Conservation (phyloP, 1,140 invertebrate genomes). For the Archegozetes longisetosus region DNA sequence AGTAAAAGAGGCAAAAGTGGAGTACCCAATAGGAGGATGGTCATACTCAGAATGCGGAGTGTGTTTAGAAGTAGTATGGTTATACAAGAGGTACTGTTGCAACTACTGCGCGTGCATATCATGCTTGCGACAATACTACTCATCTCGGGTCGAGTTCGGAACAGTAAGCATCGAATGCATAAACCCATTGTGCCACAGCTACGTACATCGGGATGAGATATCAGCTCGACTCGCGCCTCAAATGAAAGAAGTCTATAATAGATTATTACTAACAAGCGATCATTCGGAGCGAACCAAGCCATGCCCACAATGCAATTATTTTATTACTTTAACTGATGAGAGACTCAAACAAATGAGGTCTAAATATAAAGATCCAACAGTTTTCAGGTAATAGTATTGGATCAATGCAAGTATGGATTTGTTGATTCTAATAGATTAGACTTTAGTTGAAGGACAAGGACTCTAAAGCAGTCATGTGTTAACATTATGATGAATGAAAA, state of each 20-base stretch:
- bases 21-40: too few species aligned
- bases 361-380: conserved; percentile 18
- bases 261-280: conserved; percentile 29
- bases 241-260: conserved; percentile 28
- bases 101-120: conserved; percentile 26
- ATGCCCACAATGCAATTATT: conserved; percentile 30
- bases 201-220: conserved; percentile 29
- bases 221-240: conserved; percentile 22
- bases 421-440: not conserved
- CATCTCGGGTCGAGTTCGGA: conserved; percentile 25
- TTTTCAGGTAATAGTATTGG: conserved; percentile 12
- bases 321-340: conserved; percentile 18
- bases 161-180: conserved; percentile 29
- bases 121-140: conserved; percentile 27
- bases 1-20: too few species aligned
- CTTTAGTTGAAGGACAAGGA: not conserved
- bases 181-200: conserved; percentile 24
- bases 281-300: conserved; percentile 29
- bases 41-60: conserved; percentile 20
- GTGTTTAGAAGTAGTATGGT: conserved; percentile 18
- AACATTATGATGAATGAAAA: conserved; percentile 1
- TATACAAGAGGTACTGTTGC: conserved; percentile 27
- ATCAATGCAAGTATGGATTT: not conserved
- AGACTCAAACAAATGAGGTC: conserved; percentile 9
- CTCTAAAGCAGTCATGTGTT: not conserved